Evolutionary conservation across 2,797 vertebrate species (phyloP).

Genomic region (Pangasius krempfi): DNA sequence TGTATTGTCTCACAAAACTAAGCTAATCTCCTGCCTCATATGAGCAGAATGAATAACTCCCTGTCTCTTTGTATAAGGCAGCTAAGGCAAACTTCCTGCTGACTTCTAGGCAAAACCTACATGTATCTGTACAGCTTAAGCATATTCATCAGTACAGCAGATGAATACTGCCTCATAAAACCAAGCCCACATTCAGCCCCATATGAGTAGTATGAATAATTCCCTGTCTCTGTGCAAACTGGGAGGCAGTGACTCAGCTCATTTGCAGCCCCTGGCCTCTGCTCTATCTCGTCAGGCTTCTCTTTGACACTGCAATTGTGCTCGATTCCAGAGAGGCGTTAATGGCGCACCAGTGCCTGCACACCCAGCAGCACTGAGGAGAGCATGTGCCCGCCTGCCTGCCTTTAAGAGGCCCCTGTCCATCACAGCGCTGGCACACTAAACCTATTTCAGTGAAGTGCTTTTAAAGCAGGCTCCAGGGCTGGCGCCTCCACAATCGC

Average conservation of each 20-base stretch:
- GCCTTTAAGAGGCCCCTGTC: slow-evolving; percentile 72
- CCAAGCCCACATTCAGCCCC: neutral
- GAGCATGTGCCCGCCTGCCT: slow-evolving; percentile 57
- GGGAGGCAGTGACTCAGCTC: slow-evolving; percentile 71
- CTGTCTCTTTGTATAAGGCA: neutral
- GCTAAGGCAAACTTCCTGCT: neutral
- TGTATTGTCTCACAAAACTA: neutral
- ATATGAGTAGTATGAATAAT: slow-evolving; percentile 42
- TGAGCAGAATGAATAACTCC: neutral
- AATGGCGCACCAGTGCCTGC: slow-evolving; percentile 67
- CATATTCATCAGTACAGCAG: neutral
- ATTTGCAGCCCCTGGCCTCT: slow-evolving; percentile 16
- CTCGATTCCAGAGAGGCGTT: slow-evolving; percentile 59
- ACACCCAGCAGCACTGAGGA: slow-evolving; percentile 68
- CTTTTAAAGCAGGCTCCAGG: slow-evolving; percentile 76
- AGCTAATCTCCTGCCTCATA: neutral
- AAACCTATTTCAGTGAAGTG: slow-evolving; percentile 79
- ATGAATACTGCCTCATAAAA: neutral
- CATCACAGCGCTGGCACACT: slow-evolving; percentile 74
- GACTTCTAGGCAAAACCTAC: neutral
- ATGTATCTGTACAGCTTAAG: neutral
- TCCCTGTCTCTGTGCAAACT: slow-evolving; percentile 66
- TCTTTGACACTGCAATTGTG: slow-evolving; percentile 60
- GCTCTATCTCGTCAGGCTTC: slow-evolving; percentile 47
- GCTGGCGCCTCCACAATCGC: slow-evolving; percentile 73